Evolutionary conservation across 1,140 invertebrate genomes (phyloP).

Genomic region (Cecropterus lyciades): DNA sequence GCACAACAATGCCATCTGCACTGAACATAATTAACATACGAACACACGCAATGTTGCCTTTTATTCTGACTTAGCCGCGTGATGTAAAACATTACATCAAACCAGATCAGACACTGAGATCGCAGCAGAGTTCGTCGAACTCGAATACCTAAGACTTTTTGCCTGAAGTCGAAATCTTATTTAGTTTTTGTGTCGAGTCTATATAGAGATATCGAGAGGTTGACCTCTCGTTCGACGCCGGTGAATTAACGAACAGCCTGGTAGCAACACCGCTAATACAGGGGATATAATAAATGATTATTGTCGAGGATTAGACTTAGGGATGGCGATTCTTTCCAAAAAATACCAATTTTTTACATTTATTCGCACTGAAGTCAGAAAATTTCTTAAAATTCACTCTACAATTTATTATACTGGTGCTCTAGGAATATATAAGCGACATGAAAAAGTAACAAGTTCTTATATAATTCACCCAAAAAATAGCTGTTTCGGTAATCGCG

Average conservation of each 20-base stretch:
- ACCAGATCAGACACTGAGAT: constrained; percentile 28
- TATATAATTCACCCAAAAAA: no score
- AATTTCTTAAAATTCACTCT: no score
- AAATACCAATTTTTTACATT: no score
- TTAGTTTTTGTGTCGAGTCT: constrained; percentile 12
- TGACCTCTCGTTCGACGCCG: constrained; percentile 6
- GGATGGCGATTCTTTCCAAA: no score
- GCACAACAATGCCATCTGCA: constrained; percentile 5
- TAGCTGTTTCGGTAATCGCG: no score
- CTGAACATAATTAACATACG: constrained; percentile 14
- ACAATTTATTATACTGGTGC: no score
- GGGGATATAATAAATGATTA: background rate
- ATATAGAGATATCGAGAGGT: background rate
- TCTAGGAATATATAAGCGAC: no score
- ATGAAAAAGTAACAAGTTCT: no score
- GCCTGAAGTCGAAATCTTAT: constrained; percentile 25
- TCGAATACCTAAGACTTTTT: constrained; percentile 11
- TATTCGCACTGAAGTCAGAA: no score
- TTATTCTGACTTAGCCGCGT: background rate
- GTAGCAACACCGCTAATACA: background rate
- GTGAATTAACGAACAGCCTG: background rate
- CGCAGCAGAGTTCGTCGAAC: constrained; percentile 24
- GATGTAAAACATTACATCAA: constrained; percentile 19
- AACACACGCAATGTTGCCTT: constrained; percentile 11
- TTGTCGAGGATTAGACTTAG: background rate